Evolutionary conservation across 2,797 vertebrate species (phyloP).

Genomic region (Florisuga fusca): DNA sequence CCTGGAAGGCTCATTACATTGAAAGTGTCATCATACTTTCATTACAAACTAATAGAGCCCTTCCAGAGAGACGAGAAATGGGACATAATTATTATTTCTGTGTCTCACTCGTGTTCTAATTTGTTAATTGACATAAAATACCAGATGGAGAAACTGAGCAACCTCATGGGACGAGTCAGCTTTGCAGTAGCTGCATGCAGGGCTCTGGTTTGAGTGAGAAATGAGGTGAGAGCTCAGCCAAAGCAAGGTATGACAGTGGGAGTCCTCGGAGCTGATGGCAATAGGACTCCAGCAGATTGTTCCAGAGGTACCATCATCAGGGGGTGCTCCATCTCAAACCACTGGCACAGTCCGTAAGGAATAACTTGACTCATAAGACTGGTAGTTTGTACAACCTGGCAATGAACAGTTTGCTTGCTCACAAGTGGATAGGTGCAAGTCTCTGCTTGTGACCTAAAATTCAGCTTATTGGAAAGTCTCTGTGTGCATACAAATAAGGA

Average conservation of each 20-base stretch:
- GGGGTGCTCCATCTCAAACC: not conserved
- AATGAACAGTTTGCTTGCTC: not conserved
- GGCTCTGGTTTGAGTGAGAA: not conserved
- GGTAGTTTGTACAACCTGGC: not conserved
- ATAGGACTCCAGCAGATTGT: not conserved
- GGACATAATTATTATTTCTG: slow-evolving; percentile 23
- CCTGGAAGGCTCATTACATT: not conserved
- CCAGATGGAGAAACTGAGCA: slow-evolving; percentile 44
- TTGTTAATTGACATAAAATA: slow-evolving; percentile 61
- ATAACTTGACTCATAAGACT: not conserved
- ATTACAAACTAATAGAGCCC: not conserved
- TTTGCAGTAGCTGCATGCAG: slow-evolving; percentile 12
- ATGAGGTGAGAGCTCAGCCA: not conserved
- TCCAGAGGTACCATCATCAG: not conserved
- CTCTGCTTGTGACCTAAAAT: not conserved
- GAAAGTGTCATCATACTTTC: not conserved
- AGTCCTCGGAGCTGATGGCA: not conserved
- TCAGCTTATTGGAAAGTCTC: not conserved
- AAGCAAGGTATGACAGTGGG: not conserved
- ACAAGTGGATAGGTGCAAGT: not conserved
- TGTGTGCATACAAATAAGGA: not conserved
- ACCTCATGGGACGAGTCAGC: slow-evolving; percentile 18
- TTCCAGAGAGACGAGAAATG: slow-evolving; percentile 17
- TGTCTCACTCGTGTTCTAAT: slow-evolving; percentile 36
- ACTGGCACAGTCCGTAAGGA: not conserved